Evolutionary conservation across 2,797 vertebrate genomes (phyloP), one percentile per base, ranked within the genome.

Genomic region (Melanotaenia pygmaea): DNA sequence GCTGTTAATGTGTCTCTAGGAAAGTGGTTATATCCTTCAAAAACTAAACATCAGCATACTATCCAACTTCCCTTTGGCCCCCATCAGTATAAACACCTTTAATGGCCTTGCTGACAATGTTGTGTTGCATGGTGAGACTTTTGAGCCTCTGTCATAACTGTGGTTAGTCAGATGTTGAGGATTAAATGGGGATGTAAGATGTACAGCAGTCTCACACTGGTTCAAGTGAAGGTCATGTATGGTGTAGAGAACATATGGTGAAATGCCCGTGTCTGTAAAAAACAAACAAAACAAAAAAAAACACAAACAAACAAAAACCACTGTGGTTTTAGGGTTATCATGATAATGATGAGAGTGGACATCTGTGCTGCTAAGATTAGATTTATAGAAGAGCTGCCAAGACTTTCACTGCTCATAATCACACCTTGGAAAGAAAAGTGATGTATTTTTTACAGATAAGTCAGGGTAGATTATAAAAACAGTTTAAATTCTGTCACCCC

Each of bases 191-290:
- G 45, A 54, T 82, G 80, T 77, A 65, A 70, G 64, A 76, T 35
- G 59, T 64, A 63, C 64, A 37, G 43, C 67, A 40, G 65, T 72
- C 37, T 74, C 59, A 30, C 51, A 3, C 53, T 24, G 72, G 76
- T 82, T 86, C 60, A 76, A 62, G 38, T 74, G 59, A 77, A 86
- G 82, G 79, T 81, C 77, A 64, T n/a, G 59, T 37, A 18, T 18
- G 13, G 4, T 10, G 35, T 40, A 24, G 14, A 7, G 35, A 57
- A 26, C 59, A 62, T 59, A 80, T 14, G 9, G 50, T 51, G 26
- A 32, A 67, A 43, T 18, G 63, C 53, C 62, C 59, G 50, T 51
- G 47, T 28, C 14, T 71, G 37, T 26, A 54, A 59, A 50, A 30
- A 10, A 3, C 11, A 20, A 20, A n/a, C 40, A 20, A 9, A 67